Evolutionary conservation across 2,888 invertebrate species (phyloP).

Genomic region (Coelogynopora nodosa): DNA sequence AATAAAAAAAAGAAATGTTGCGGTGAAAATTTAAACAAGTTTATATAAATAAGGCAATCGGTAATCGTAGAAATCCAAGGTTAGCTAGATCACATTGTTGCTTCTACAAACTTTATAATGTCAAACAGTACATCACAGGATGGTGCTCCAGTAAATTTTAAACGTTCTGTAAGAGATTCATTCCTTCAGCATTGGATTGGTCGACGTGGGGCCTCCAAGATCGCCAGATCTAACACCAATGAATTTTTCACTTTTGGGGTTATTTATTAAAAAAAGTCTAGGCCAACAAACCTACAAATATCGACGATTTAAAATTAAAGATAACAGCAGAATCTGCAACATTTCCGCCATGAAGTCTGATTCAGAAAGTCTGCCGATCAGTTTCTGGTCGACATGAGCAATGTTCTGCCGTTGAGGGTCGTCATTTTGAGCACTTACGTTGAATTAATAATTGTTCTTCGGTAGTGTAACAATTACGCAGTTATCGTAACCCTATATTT

Average conservation of each 20-base stretch:
- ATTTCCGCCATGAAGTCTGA: not conserved
- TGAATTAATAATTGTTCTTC: not conserved
- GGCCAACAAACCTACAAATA: not conserved
- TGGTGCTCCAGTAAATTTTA: constrained; percentile 30
- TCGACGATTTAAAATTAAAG: not conserved
- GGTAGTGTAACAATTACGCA: not conserved
- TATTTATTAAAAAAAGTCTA: constrained; percentile 1
- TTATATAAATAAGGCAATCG: too few relatives aligned
- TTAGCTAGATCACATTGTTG: too few relatives aligned
- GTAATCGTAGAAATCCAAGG: too few relatives aligned
- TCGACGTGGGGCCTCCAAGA: constrained; percentile 27
- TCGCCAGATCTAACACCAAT: constrained; percentile 3
- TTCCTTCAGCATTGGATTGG: not conserved
- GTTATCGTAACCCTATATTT: too few relatives aligned
- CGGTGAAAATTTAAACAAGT: too few relatives aligned
- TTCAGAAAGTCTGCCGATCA: not conserved
- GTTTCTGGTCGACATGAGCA: not conserved
- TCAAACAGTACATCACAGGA: too few relatives aligned
- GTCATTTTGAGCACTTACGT: constrained; percentile 8
- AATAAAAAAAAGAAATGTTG: too few relatives aligned
- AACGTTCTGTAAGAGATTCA: not conserved
- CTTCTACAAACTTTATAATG: too few relatives aligned
- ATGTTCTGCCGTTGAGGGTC: not conserved
- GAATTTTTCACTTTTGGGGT: not conserved
- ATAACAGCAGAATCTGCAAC: not conserved